phyloP scores from a whole-genome alignment of 2,797 vertebrate species.

The Sandelia bainsii region DNA sequence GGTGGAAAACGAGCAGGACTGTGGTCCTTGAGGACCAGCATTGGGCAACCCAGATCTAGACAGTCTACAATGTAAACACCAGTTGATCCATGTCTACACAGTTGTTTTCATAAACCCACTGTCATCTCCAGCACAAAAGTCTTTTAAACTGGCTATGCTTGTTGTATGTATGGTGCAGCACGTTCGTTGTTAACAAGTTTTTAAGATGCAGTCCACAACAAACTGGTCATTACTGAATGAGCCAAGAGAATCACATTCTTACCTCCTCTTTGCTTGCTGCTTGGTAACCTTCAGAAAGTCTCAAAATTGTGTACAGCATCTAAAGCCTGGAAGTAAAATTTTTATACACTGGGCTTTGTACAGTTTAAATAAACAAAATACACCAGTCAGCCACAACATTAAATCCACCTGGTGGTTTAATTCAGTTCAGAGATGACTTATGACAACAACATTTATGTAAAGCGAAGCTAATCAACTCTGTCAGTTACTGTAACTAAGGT shows the following conservation, averaged over 20 bases:
- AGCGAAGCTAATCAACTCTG: not conserved
- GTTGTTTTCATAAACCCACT: slow-evolving; percentile 1
- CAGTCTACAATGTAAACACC: slow-evolving; percentile 18
- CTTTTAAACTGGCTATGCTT: slow-evolving; percentile 4
- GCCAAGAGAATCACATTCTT: too few species aligned
- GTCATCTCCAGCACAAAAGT: too few species aligned
- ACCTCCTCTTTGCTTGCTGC: not conserved
- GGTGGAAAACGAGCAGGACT: too few species aligned
- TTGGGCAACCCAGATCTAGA: not conserved
- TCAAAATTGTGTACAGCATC: not conserved
- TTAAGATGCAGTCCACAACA: not conserved
- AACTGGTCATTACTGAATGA: not conserved
- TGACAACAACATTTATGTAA: too few species aligned
- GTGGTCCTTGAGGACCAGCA: too few species aligned
- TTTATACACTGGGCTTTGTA: not conserved
- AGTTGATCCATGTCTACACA: slow-evolving; percentile 15
- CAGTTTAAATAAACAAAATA: not conserved
- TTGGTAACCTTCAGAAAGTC: not conserved
- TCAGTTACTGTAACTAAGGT: not conserved
- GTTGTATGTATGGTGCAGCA: slow-evolving; percentile 4
- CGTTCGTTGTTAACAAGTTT: not conserved
- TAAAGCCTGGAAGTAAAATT: not conserved
- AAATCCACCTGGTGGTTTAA: too few species aligned
- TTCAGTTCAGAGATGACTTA: too few species aligned
- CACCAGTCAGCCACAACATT: too few species aligned